These are phyloP conservation scores for Penaeus vannamei DNA, from an alignment of 1,140 invertebrate species.

Conservation along the genomic window DNA sequence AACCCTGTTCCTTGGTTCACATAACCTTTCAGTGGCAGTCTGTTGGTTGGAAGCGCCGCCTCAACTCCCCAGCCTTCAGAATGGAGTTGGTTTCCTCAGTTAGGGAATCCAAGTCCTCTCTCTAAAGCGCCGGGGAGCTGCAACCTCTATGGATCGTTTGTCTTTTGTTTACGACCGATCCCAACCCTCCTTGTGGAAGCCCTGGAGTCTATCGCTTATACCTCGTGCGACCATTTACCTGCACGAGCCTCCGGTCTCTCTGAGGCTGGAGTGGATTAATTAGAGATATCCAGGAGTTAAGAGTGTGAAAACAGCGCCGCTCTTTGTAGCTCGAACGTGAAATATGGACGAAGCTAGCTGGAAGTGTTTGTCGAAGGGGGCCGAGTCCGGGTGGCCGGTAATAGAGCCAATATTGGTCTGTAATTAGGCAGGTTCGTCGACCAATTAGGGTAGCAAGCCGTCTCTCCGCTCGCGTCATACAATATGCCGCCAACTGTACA, in stretches of 20 bases:
- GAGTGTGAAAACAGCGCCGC: slow-evolving; percentile 5
- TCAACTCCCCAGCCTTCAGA: too few species aligned
- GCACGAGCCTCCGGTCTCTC: too few species aligned
- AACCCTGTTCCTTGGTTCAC: not conserved
- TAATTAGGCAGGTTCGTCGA: slow-evolving; percentile 64
- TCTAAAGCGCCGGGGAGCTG: too few species aligned
- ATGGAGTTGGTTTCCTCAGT: too few species aligned
- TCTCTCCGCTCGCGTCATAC: slow-evolving; percentile 48
- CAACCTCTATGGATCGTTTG: too few species aligned
- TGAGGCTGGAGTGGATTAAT: too few species aligned
- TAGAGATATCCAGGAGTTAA: not conserved
- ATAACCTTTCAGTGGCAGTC: not conserved
- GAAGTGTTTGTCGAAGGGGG: slow-evolving; percentile 34
- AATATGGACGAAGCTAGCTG: slow-evolving; percentile 46
- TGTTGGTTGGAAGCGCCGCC: not conserved
- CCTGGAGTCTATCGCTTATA: too few species aligned
- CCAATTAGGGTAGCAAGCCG: slow-evolving; percentile 61
- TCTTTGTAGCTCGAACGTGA: slow-evolving; percentile 10
- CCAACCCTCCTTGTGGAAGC: too few species aligned
- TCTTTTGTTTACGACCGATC: too few species aligned
- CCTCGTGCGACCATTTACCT: too few species aligned
- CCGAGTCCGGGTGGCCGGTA: slow-evolving; percentile 55
- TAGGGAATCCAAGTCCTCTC: too few species aligned
- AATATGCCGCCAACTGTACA: slow-evolving; percentile 58
- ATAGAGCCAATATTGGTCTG: slow-evolving; percentile 66